Conservation (phyloP, 2,113 vertebrate genomes). For the Oryzias curvinotus region DNA sequence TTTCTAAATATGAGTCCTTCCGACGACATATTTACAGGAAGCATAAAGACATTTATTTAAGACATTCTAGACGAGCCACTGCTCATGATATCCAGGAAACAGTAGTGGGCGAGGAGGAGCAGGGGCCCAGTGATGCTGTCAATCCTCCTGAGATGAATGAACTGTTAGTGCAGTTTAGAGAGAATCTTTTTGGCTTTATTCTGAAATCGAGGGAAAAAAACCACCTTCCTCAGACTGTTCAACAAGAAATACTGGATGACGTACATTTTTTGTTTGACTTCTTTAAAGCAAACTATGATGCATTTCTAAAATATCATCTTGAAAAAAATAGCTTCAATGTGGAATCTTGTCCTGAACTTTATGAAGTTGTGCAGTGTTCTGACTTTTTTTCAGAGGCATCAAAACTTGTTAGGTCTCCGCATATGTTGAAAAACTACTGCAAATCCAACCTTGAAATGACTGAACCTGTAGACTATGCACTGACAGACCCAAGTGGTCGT, state of each 20-base stretch:
- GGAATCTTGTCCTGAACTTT: background rate
- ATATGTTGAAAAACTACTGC: background rate
- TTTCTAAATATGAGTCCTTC: too few species aligned
- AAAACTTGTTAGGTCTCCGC: background rate
- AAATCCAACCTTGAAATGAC: background rate
- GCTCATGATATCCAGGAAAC: too few species aligned
- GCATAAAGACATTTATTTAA: too few species aligned
- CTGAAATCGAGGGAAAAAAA: too few species aligned
- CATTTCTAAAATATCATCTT: background rate
- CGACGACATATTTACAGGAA: too few species aligned
- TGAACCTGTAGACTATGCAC: background rate
- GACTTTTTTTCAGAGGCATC: background rate
- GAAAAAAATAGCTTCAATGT: background rate
- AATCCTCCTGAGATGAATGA: too few species aligned
- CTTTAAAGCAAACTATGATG: slow-evolving; percentile 1
- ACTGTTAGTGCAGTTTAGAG: too few species aligned
- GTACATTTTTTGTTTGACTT: background rate
- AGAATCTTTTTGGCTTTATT: too few species aligned
- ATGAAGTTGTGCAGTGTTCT: background rate
- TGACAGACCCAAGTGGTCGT: background rate
- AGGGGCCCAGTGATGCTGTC: too few species aligned
- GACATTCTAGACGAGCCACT: too few species aligned
- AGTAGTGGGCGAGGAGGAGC: too few species aligned
- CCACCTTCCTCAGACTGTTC: too few species aligned
- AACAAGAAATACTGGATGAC: background rate